Conservation (phyloP, 2,113 vertebrate genomes). For the Crotalus helleri region DNA sequence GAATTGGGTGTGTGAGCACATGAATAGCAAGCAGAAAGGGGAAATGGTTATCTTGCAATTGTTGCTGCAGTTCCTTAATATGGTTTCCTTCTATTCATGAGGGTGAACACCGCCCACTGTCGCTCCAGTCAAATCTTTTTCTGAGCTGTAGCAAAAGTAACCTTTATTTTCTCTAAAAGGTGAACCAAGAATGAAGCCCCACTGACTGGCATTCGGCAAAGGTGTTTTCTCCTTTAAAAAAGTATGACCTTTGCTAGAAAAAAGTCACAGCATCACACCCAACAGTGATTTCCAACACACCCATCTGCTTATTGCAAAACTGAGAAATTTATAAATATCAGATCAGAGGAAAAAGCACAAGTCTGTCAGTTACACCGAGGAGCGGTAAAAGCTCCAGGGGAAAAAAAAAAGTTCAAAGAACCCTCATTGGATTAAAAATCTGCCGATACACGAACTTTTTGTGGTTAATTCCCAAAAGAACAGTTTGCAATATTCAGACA, state of each 20-base stretch:
- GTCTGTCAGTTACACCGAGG: background rate
- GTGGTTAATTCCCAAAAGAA: background rate
- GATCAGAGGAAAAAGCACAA: background rate
- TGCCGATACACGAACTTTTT: background rate
- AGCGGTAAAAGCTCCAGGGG: background rate
- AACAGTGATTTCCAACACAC: background rate
- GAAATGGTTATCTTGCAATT: too few species aligned
- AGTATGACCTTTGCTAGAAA: background rate
- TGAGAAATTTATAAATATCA: background rate
- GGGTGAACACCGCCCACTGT: background rate
- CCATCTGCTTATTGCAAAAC: background rate
- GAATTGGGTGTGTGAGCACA: background rate
- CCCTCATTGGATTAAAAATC: background rate
- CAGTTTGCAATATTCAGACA: background rate
- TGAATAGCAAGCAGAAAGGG: background rate
- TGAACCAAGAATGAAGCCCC: too few species aligned
- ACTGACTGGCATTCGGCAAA: too few species aligned
- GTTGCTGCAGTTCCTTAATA: background rate
- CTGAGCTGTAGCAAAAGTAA: background rate
- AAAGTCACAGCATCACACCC: background rate
- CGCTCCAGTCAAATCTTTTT: background rate
- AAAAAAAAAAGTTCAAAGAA: background rate
- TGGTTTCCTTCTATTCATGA: background rate
- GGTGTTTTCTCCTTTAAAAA: background rate
- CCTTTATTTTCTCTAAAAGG: background rate